Base-by-base conservation (phyloP, 1,140 invertebrate species). In the Bombus terrestris region DNA sequence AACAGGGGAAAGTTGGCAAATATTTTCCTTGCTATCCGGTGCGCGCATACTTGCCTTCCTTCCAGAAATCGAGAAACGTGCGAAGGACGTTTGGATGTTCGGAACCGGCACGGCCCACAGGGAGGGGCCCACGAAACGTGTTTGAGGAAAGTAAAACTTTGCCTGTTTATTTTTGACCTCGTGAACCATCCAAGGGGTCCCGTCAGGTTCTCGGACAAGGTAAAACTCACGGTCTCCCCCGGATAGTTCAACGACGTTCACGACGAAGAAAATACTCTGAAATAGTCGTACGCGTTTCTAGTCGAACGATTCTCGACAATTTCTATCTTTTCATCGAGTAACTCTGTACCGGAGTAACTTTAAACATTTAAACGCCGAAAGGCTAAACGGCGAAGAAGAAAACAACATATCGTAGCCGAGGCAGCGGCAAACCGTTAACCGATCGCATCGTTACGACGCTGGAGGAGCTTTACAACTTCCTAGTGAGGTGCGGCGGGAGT, bases 141-240 rank as follows among this genome's bases (percentile, higher is more conserved):
- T 85, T 82, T 80, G 83, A 76, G 57, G 72, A 83, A 86, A 87
- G 85, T 87, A 90, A 81, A 87, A 86, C 66, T 66, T 32, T 73
- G 81, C 64, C 76, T 93, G 89, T 93, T 93, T 93, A 93, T 93
- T 92, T 92, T 91, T 91, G 88, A 92, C 89, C 88, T 90, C 77
- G 69, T 82, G 84, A 86, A 86, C 84, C 69, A 73, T 86, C 62
- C 75, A 39, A 89, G 69, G 86, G 85, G 47, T 72, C 71, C 82
- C 82, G 41, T 59, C 73, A 75, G 79, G 76, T 83, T 77, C 74
- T 78, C 47, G 81, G 83, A 41, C 86, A 80, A 85, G 84, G 69
- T 87, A 83, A 89, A 74, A 72, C 28, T 43, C 47, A 37, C 73
- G 77, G 3, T 75, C 81, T 74, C 39, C 72, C 64, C 66, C 37